phyloP scores from a whole-genome alignment of 2,113 vertebrate species.

The Climacteris rufus region DNA sequence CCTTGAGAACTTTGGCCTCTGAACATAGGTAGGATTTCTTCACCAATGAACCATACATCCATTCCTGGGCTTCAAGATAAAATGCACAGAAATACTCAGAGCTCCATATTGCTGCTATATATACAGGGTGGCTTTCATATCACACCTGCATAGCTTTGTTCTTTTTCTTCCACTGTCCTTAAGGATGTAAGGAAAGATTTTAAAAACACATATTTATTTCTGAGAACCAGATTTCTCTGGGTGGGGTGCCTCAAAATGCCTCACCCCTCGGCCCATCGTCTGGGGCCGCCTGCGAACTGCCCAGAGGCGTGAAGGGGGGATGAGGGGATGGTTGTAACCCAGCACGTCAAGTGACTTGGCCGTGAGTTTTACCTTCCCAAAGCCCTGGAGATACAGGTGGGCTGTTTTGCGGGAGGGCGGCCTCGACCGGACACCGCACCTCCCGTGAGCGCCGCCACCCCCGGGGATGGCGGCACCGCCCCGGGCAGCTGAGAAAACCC shows the following conservation, averaged over 20 bases:
- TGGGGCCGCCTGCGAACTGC: fast-evolving
- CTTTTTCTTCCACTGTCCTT: neutral
- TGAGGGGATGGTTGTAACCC: fast-evolving
- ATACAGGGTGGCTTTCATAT: fast-evolving
- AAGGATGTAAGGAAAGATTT: neutral
- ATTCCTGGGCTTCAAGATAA: neutral
- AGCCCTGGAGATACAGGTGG: fast-evolving
- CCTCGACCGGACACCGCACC: fast-evolving
- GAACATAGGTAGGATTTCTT: neutral
- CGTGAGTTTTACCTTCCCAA: fast-evolving
- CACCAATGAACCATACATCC: neutral
- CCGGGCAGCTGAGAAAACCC: neutral
- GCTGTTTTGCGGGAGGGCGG: fast-evolving
- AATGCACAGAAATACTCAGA: fast-evolving
- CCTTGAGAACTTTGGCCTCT: neutral
- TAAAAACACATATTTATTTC: neutral
- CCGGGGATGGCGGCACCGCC: too few species aligned
- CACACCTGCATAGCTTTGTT: neutral
- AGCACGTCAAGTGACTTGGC: fast-evolving
- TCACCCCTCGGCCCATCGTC: fast-evolving
- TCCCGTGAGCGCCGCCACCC: fast-evolving
- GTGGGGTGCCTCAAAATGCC: neutral
- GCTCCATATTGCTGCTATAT: neutral
- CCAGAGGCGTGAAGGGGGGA: fast-evolving
- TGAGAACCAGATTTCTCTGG: neutral